phyloP scores from a whole-genome alignment of 2,113 vertebrate genomes.

The Mustela nigripes region DNA sequence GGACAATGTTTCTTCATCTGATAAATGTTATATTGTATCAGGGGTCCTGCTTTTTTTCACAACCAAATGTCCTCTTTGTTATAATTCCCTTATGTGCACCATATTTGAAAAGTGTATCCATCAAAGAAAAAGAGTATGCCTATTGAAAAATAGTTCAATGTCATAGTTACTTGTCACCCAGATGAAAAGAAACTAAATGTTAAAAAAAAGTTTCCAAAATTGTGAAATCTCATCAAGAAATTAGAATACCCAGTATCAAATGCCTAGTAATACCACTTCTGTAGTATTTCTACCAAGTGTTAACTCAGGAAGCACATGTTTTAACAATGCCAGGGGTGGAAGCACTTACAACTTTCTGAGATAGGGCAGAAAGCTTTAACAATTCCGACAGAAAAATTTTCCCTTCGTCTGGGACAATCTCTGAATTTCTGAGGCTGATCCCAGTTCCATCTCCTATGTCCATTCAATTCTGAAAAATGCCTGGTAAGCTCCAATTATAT shows the following conservation, averaged over 20 bases:
- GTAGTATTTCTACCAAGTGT: not conserved
- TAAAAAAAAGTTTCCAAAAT: not conserved
- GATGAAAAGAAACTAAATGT: not conserved
- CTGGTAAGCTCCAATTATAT: not conserved
- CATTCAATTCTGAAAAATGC: slow-evolving; percentile 27
- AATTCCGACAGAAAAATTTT: not conserved
- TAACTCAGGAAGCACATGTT: not conserved
- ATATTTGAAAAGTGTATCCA: not conserved
- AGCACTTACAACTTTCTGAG: not conserved
- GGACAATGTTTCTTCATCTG: not conserved
- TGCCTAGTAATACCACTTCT: not conserved
- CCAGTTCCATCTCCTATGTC: not conserved
- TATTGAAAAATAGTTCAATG: not conserved
- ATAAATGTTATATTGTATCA: not conserved
- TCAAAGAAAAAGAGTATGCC: not conserved
- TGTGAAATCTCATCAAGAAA: slow-evolving; percentile 43
- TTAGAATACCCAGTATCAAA: slow-evolving; percentile 10
- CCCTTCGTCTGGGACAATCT: not conserved
- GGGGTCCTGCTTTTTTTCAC: not conserved
- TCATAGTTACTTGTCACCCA: not conserved
- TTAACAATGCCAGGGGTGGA: not conserved
- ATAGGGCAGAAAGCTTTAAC: not conserved
- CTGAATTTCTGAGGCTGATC: not conserved
- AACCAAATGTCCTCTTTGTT: not conserved
- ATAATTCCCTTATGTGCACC: not conserved